Base-by-base conservation (phyloP, 2,797 vertebrate genomes). In the Decapterus maruadsi region DNA sequence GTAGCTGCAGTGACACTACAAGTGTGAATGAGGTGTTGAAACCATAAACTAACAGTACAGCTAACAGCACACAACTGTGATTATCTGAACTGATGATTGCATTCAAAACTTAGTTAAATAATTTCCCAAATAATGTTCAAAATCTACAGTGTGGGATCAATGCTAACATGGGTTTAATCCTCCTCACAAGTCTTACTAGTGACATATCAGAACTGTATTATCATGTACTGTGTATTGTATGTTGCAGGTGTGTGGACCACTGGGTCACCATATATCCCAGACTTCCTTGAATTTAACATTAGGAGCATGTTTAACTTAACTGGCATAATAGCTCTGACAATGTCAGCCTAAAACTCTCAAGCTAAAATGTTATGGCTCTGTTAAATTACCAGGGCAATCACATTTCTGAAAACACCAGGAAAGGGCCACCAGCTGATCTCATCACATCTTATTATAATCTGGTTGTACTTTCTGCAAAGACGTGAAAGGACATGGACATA, bases 401-500 rank as follows among this genome's bases (percentile, higher is more conserved):
- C 10, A 40, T 4, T 36, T 29, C 36, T 56, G 26, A 63, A 3
- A 51, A 65, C 6, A 45, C 17, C 36, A 43, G 34, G 58, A 4
- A 66, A 22, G 40, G 4, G 61, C 58, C 46, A 16, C 8, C 29
- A 8, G n/a, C 42, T 38, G 19, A 66, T 56, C 34, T 36, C 34
- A 36, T 7, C 34, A 36, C 34, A 36, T 36, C 34, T 36, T 36
- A 36, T 8, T 2, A 42, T 11, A 26, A 29, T 36, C 34, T 36
- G 34, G 34, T 55, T 40, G 20, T 12, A 34, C 40, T 74, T 70
- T 48, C 36, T 16, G 16, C 54, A 19, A 45, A 62, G 29, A 45
- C 2, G 7, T 22, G 45, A 34, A 59, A 19, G 29, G n/a, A 65
- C 59, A 53, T 22, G 14, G 19, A 66, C 17, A 65, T 68, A 73